A percentile compares a stretch with the other conserved stretches of the same genome.
phyloP scores from a whole-genome alignment of 2,797 vertebrate genomes.

The Callimico goeldii region DNA sequence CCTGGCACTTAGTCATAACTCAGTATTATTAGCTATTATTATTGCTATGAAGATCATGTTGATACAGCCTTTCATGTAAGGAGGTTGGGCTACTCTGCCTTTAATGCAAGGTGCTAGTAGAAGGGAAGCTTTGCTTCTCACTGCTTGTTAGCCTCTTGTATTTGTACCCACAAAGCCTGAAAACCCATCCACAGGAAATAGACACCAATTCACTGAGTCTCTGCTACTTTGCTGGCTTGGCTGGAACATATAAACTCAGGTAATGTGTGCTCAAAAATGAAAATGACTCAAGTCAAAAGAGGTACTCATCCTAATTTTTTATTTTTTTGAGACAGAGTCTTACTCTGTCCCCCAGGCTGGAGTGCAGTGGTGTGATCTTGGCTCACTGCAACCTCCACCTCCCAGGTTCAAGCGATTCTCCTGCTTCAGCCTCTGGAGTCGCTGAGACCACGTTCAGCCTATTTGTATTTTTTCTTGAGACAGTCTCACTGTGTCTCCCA shows the following conservation, averaged over 20 bases:
- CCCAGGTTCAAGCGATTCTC: not conserved
- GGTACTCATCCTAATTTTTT: not conserved
- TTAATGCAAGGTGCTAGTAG: not conserved
- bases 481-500: not conserved
- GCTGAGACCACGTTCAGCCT: not conserved
- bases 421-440: not conserved
- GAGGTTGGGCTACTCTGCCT: not conserved
- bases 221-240: not conserved
- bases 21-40: not conserved
- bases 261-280: not conserved
- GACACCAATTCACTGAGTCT: not conserved
- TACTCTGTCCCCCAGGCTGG: not conserved
- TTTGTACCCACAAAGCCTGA: not conserved
- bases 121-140: conserved; percentile 5
- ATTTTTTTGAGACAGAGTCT: not conserved
- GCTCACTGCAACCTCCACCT: not conserved
- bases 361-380: not conserved
- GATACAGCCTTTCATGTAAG: not conserved
- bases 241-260: not conserved
- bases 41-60: conserved; percentile 4
- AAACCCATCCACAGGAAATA: not conserved
- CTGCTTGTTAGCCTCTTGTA: not conserved
- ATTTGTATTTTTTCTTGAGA: not conserved
- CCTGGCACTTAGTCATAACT: not conserved
- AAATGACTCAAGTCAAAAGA: conserved; percentile 33